Evolutionary conservation across 35 echinoderm and acorn worm species (phyloP), one percentile per base, ranked within the genome.

Genomic region (Lytechinus variegatus): DNA sequence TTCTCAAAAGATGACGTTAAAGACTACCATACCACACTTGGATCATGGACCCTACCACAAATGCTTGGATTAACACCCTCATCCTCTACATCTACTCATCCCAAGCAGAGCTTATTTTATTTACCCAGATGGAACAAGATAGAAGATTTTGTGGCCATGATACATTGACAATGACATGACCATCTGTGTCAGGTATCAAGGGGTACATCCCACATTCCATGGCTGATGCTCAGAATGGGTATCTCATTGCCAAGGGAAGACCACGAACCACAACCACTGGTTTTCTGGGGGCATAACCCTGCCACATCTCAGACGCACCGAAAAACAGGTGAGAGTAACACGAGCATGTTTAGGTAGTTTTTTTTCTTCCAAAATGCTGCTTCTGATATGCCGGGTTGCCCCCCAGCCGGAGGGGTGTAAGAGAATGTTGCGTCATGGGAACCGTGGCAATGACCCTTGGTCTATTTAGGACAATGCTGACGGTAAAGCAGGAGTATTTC

Each of bases 251-350:
- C 3, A 24, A 79, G 66, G 66, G 66, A 4, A 24, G 66, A 24
- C 19, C 24, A 79, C n/a, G 8, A 58, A 79, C 66, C 66, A 5
- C n/a, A 19, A 24, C 66, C 4, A 79, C 5, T 79, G 61, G 66
- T 79, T 79, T n/a, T 79, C 66, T 79, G 66, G 19, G 19, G 19
- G 66, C 66, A 79, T 24, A 79, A 79, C 66, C 66, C 66, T 24
- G 66, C 66, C 66, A 79, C 66, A 79, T 79, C 21, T 79, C 66
- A 79, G 66, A 79, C 14, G 66, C 12, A 79, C 66, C 66, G 66
- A 79, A 79, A 79, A 79, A n/a, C 66, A 79, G 66, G 66, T 79
- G 66, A 79, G 66, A 24, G 66, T 79, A 79, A 79, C 21, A 79
- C 66, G 66, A 79, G 66, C n/a, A 79, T n/a, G 66, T 79, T 79